Conservation (phyloP, 2,797 vertebrate species). For the Ciconia nigra region DNA sequence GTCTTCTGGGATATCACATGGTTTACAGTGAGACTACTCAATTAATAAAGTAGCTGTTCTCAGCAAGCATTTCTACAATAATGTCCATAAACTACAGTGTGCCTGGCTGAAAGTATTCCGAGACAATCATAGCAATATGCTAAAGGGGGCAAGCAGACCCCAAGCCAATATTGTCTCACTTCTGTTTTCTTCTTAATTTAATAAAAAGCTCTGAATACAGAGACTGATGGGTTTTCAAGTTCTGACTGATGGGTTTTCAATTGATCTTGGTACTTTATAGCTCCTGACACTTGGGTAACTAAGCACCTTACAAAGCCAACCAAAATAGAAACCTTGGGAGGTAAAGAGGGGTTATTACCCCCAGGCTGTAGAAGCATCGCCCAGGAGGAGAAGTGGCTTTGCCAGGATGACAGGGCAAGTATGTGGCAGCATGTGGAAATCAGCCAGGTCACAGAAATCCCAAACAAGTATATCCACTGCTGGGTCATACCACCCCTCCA, state of each 20-base stretch:
- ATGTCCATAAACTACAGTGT: conserved; percentile 20
- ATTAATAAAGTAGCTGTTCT: conserved; percentile 69
- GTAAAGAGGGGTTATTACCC: not conserved
- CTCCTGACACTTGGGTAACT: not conserved
- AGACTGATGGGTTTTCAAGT: conserved; percentile 31
- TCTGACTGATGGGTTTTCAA: conserved; percentile 42
- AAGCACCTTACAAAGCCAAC: not conserved
- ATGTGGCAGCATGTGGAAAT: not conserved
- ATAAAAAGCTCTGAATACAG: conserved; percentile 54
- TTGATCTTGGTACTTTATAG: conserved; percentile 1
- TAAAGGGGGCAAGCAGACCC: conserved; percentile 29
- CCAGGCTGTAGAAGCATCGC: not conserved
- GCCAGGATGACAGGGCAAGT: not conserved
- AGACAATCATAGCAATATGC: conserved; percentile 32
- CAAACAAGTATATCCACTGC: not conserved
- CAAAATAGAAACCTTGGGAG: not conserved
- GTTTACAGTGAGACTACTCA: conserved; percentile 53
- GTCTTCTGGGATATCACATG: conserved; percentile 54
- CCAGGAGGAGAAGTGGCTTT: not conserved
- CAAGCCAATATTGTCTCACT: conserved; percentile 39
- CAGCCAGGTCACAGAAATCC: not conserved
- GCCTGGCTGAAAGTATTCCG: conserved; percentile 39
- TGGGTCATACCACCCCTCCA: not conserved
- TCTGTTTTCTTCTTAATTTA: conserved; percentile 43
- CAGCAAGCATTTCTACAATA: conserved; percentile 55